Conservation (phyloP, 2,113 vertebrate genomes). For the Stigmatopora argus region DNA sequence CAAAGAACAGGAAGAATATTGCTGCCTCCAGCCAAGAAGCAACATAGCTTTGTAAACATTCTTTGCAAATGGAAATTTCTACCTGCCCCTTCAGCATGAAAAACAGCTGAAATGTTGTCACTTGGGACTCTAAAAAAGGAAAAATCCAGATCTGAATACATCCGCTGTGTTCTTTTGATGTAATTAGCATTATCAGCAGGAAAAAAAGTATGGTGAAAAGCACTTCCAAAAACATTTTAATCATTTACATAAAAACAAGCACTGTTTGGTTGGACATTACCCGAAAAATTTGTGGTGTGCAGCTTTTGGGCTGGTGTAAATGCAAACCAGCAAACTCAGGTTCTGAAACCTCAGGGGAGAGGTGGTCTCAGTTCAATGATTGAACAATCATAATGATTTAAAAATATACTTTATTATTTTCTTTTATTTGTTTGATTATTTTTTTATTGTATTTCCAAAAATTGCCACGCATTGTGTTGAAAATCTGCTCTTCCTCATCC, state of each 20-base stretch:
- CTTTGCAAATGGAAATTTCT: background rate
- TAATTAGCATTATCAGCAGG: background rate
- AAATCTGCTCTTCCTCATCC: too few species aligned
- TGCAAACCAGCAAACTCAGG: too few species aligned
- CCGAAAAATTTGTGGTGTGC: too few species aligned
- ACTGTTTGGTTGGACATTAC: too few species aligned
- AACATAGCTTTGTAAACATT: background rate
- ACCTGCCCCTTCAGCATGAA: background rate
- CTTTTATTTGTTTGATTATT: too few species aligned
- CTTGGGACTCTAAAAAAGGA: background rate
- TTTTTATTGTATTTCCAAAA: too few species aligned
- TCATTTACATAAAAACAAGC: background rate
- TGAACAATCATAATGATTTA: too few species aligned
- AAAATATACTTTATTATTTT: too few species aligned
- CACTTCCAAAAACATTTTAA: background rate
- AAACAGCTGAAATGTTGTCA: background rate
- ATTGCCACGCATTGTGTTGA: too few species aligned
- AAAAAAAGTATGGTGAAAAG: background rate
- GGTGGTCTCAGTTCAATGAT: too few species aligned
- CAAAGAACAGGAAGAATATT: background rate
- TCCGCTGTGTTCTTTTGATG: background rate
- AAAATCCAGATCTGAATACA: background rate
- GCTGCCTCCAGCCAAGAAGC: constrained; percentile 1
- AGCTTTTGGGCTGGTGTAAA: too few species aligned
- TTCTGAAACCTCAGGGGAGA: too few species aligned